phyloP scores from a whole-genome alignment of 2,797 vertebrate species.

The Alosa sapidissima region DNA sequence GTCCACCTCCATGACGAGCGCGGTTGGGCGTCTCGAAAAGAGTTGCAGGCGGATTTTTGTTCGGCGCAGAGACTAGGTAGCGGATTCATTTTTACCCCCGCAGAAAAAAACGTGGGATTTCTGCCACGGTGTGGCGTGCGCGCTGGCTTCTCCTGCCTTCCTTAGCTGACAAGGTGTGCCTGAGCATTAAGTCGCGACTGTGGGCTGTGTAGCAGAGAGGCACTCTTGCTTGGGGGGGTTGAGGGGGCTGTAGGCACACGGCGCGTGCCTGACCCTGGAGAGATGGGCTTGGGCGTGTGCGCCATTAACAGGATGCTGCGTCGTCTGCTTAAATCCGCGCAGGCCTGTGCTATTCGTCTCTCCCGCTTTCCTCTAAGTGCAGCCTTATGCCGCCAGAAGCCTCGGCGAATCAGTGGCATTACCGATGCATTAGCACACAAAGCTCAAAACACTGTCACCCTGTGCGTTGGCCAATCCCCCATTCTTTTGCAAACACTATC shows the following conservation, averaged over 20 bases:
- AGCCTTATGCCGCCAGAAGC: constrained; percentile 73
- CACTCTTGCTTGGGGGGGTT: not conserved
- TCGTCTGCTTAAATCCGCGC: constrained; percentile 76
- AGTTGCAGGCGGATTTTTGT: not conserved
- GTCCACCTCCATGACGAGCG: not conserved
- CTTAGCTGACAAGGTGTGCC: constrained; percentile 19
- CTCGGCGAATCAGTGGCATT: constrained; percentile 69
- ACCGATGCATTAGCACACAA: constrained; percentile 71
- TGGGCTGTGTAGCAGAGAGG: not conserved
- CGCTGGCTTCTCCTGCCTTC: not conserved
- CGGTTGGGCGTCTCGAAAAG: not conserved
- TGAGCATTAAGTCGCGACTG: constrained; percentile 18
- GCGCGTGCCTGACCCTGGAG: constrained; percentile 66
- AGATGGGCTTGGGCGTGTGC: constrained; percentile 64
- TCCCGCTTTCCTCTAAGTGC: constrained; percentile 67
- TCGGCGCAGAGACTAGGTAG: not conserved
- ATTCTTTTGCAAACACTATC: constrained; percentile 55
- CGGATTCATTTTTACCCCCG: not conserved
- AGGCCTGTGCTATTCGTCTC: constrained; percentile 71
- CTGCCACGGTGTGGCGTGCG: constrained; percentile 21
- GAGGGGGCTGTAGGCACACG: not conserved
- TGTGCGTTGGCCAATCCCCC: constrained; percentile 54
- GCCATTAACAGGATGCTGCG: constrained; percentile 76
- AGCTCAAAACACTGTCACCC: constrained; percentile 66
- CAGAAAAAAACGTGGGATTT: not conserved